phyloP scores from a whole-genome alignment of 2,888 invertebrate genomes.

The Drosophila nr. fundita region DNA sequence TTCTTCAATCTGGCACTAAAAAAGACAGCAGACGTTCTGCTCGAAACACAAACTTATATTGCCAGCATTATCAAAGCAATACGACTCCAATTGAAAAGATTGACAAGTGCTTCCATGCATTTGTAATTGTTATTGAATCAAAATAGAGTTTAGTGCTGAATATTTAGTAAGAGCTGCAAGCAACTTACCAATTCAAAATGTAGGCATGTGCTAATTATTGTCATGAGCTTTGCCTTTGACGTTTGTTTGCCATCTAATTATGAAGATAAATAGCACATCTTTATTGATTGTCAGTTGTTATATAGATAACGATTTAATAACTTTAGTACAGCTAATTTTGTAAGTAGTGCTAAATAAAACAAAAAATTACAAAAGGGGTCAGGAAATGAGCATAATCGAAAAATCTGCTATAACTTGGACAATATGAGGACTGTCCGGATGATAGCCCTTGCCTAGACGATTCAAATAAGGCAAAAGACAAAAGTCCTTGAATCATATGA shows the following conservation, averaged over 20 bases:
- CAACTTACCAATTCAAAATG: not conserved
- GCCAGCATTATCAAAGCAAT: not conserved
- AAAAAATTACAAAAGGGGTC: too few relatives aligned
- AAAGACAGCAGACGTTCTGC: constrained; percentile 10
- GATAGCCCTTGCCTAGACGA: not conserved
- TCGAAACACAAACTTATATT: not conserved
- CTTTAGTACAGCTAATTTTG: too few relatives aligned
- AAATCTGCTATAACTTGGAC: not conserved
- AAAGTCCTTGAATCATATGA: not conserved
- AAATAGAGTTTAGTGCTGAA: not conserved
- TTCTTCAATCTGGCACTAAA: constrained; percentile 15
- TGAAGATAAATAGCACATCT: not conserved
- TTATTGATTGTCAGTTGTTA: not conserved
- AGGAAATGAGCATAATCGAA: not conserved
- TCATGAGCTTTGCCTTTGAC: not conserved
- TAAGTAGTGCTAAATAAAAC: too few relatives aligned
- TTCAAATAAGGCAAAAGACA: not conserved
- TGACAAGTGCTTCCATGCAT: not conserved
- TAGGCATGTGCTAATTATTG: not conserved
- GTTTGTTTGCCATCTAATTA: not conserved
- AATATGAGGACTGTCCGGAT: not conserved
- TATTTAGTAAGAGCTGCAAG: not conserved
- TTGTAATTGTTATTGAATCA: not conserved
- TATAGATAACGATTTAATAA: too few relatives aligned
- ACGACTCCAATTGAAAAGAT: not conserved